Percentiles rank a stretch among this genome's conserved stretches.
Evolutionary conservation across 2,888 invertebrate species (phyloP).

Genomic region (Tethea ocularis): DNA sequence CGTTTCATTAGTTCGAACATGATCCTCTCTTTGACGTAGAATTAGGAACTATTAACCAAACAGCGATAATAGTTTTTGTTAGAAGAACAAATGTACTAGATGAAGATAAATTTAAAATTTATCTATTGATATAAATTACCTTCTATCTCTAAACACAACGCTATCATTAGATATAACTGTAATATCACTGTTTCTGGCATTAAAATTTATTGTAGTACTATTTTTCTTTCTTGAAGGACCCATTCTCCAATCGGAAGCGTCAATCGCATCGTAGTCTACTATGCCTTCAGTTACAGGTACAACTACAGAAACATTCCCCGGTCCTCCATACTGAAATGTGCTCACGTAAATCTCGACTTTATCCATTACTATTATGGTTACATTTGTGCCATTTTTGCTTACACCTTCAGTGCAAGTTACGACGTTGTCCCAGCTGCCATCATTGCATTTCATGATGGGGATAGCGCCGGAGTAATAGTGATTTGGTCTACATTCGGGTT

Average conservation of each 20-base stretch:
- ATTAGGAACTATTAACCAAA: background rate
- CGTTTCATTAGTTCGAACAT: background rate
- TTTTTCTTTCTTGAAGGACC: background rate
- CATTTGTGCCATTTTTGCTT: slow-evolving; percentile 52
- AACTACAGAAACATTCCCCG: background rate
- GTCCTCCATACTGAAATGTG: background rate
- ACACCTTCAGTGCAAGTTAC: slow-evolving; percentile 59
- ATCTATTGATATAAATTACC: no score
- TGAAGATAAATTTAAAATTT: no score
- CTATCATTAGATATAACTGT: background rate
- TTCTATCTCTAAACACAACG: background rate
- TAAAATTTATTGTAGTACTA: background rate
- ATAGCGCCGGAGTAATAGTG: slow-evolving; percentile 48
- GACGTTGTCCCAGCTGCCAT: slow-evolving; percentile 53
- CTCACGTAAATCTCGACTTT: slow-evolving; percentile 46
- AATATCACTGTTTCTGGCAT: background rate
- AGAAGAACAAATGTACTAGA: no score
- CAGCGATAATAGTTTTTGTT: no score
- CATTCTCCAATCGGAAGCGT: background rate
- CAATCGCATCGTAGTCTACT: background rate
- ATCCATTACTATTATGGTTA: slow-evolving; percentile 55
- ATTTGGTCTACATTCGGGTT: slow-evolving; percentile 52
- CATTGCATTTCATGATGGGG: slow-evolving; percentile 50
- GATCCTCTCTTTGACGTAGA: background rate
- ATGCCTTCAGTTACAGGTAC: background rate